Conservation (phyloP, 2,888 invertebrate species). For the Syrista parreyssii region DNA sequence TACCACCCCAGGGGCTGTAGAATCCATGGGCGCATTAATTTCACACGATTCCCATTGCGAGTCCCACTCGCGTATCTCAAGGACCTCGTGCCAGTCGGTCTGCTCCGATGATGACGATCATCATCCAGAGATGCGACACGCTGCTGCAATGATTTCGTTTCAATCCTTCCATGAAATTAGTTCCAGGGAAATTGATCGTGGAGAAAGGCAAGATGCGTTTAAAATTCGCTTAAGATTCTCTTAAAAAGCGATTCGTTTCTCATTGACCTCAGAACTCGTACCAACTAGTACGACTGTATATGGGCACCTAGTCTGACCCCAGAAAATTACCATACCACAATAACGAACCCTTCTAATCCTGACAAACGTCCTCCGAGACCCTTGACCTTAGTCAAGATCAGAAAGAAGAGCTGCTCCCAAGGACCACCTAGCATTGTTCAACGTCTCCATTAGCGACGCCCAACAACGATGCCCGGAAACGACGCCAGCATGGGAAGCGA, state of each 20-base stretch:
- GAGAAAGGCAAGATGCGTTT: not conserved
- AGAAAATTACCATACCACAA: not conserved
- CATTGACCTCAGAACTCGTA: not conserved
- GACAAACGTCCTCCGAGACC: constrained; percentile 40
- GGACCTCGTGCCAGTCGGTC: too few relatives aligned
- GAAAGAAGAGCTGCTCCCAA: not conserved
- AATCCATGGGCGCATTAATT: constrained; percentile 44
- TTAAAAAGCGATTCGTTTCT: not conserved
- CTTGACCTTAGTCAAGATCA: not conserved
- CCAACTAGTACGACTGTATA: not conserved
- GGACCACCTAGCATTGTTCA: not conserved
- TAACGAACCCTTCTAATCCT: constrained; percentile 43
- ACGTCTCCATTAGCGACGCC: not conserved
- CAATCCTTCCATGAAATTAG: not conserved
- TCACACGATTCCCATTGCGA: constrained; percentile 3
- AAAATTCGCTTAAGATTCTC: not conserved
- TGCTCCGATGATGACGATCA: not conserved
- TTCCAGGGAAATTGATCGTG: not conserved
- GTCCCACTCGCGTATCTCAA: not conserved
- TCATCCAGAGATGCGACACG: not conserved
- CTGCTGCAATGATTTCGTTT: not conserved
- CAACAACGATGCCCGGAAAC: not conserved
- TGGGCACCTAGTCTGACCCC: not conserved
- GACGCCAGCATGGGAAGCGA: not conserved
- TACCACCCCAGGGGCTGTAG: constrained; percentile 10